These are phyloP conservation scores for Habropoda laboriosa DNA, from an alignment of 1,140 invertebrate species.

Conservation along the genomic window DNA sequence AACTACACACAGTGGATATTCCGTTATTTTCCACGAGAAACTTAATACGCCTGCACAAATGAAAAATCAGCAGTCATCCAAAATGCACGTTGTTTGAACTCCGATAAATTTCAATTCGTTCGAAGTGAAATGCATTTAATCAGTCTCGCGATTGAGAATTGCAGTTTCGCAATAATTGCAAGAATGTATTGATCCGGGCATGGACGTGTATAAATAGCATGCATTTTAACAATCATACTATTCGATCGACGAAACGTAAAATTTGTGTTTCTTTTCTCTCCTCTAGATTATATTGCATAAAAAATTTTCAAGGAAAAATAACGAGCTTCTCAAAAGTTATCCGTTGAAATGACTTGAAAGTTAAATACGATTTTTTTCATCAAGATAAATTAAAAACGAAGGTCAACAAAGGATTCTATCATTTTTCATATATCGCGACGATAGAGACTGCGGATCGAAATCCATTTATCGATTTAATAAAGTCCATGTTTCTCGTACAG, in stretches of 20 bases:
- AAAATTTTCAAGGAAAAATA: too few relatives aligned
- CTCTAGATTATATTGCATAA: too few relatives aligned
- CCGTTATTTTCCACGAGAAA: not conserved
- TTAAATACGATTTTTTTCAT: not conserved
- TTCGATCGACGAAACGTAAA: not conserved
- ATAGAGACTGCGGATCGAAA: not conserved
- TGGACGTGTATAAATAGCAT: not conserved
- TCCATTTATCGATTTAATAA: not conserved
- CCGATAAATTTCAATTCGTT: not conserved
- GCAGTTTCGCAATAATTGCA: slow-evolving; percentile 9
- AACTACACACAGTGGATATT: not conserved
- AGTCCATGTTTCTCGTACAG: not conserved
- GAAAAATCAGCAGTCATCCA: not conserved
- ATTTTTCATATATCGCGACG: not conserved
- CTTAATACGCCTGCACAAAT: not conserved
- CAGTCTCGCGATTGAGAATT: not conserved
- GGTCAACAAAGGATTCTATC: too few relatives aligned
- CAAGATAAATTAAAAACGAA: not conserved
- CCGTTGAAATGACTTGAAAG: not conserved
- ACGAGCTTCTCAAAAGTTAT: too few relatives aligned
- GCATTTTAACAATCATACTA: not conserved
- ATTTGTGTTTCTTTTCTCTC: not conserved
- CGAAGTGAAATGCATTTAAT: slow-evolving; percentile 17
- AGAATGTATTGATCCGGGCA: slow-evolving; percentile 5
- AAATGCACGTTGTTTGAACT: not conserved